Evolutionary conservation across 2,888 invertebrate species (phyloP).

Genomic region (Pollenia labialis): DNA sequence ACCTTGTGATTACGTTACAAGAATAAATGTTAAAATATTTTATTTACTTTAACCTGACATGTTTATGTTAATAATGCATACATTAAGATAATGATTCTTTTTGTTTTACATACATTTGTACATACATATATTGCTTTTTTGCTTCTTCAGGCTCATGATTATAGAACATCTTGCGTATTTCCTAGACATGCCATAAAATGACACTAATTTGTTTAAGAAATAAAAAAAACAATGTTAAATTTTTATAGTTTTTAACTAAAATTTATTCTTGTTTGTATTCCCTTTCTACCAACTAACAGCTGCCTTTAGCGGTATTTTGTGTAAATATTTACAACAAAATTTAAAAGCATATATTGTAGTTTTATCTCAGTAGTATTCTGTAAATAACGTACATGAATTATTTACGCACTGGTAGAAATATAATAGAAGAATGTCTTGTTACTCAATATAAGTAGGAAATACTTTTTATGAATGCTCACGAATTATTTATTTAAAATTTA

Average conservation of each 20-base stretch:
- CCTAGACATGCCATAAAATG: conserved; percentile 45
- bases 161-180: background rate
- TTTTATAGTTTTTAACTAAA: conserved; percentile 62
- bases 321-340: conserved; percentile 45
- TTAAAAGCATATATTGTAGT: conserved; percentile 33
- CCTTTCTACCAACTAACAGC: background rate
- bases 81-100: conserved; percentile 59
- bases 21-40: conserved; percentile 62
- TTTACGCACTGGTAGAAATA: conserved; percentile 6
- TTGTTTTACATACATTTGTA: conserved; percentile 3
- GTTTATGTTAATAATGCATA: conserved; percentile 69
- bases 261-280: conserved; percentile 18
- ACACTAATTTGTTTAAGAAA: conserved; percentile 62
- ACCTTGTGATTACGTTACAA: conserved; percentile 31
- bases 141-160: background rate
- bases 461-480: background rate
- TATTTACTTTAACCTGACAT: conserved; percentile 65
- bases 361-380: conserved; percentile 23
- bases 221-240: conserved; percentile 3
- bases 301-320: conserved; percentile 57
- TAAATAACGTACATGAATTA: conserved; percentile 14
- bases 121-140: background rate
- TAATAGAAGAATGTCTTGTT: conserved; percentile 2
- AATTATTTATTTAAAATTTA: background rate
- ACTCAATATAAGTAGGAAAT: background rate